Conservation (phyloP, 2,797 vertebrate genomes). For the Chaetodon trifasciatus region DNA sequence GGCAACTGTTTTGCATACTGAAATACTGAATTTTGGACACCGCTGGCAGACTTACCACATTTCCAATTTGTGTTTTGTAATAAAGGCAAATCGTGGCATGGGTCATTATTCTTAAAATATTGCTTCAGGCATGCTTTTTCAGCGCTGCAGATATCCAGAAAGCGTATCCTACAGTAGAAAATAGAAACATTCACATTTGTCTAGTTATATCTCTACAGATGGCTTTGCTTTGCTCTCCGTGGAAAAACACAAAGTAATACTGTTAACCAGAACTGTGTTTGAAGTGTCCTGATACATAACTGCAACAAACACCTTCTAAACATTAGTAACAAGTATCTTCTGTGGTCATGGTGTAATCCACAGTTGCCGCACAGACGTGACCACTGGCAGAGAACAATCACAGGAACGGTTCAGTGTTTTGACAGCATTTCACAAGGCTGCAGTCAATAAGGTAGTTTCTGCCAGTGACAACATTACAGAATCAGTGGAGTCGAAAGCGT, state of each 20-base stretch:
- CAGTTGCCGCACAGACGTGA: constrained; percentile 7
- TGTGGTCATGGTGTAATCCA: constrained; percentile 1
- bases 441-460: not conserved
- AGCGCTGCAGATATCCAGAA: not conserved
- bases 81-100: not conserved
- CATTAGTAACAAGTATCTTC: not conserved
- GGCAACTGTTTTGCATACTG: not conserved
- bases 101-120: not conserved
- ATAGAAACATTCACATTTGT: constrained; percentile 4
- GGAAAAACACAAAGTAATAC: not conserved
- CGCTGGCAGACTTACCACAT: not conserved
- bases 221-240: not conserved
- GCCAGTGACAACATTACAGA: not conserved
- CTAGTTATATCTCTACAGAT: not conserved
- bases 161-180: not conserved
- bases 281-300: not conserved
- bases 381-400: constrained; percentile 20
- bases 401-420: constrained; percentile 7
- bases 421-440: constrained; percentile 4
- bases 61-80: not conserved
- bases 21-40: not conserved
- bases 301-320: not conserved
- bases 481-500: not conserved
- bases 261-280: not conserved
- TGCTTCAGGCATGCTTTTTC: not conserved